Evolutionary conservation across 2,113 vertebrate genomes (phyloP).

Genomic region (Notothenia rossii): DNA sequence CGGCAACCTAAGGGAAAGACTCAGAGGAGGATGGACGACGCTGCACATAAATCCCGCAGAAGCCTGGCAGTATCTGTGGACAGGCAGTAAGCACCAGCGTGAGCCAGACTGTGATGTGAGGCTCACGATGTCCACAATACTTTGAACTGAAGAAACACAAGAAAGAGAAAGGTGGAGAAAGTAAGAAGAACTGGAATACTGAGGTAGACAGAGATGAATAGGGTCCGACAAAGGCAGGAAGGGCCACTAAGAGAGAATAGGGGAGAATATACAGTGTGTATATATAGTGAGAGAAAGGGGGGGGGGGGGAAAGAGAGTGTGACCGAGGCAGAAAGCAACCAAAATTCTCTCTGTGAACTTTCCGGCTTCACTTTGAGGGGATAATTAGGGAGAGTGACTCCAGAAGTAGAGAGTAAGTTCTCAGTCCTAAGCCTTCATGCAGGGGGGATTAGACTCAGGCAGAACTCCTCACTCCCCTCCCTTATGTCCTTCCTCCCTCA

Average conservation of each 20-base stretch:
- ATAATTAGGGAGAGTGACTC: slow-evolving; percentile 77
- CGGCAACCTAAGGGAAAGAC: slow-evolving; percentile 4
- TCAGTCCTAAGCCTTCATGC: slow-evolving; percentile 68
- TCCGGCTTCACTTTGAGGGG: slow-evolving; percentile 67
- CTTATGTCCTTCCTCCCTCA: background rate
- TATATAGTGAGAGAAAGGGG: background rate
- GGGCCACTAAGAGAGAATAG: slow-evolving; percentile 23
- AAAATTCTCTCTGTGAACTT: slow-evolving; percentile 63
- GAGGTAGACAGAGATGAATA: slow-evolving; percentile 61
- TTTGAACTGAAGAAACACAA: slow-evolving; percentile 52
- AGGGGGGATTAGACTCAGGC: slow-evolving; percentile 65
- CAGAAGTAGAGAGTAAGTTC: slow-evolving; percentile 62
- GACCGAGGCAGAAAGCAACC: slow-evolving; percentile 51
- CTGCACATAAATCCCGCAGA: slow-evolving; percentile 52
- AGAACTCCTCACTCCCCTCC: slow-evolving; percentile 33
- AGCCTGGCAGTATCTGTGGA: slow-evolving; percentile 51
- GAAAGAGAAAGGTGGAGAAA: slow-evolving; percentile 23
- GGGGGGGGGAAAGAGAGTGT: background rate
- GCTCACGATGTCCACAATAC: slow-evolving; percentile 48
- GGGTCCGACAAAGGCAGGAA: slow-evolving; percentile 51
- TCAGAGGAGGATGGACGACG: slow-evolving; percentile 21
- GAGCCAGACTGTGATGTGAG: slow-evolving; percentile 57
- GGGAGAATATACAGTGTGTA: slow-evolving; percentile 1
- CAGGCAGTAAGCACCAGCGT: slow-evolving; percentile 38
- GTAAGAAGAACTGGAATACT: slow-evolving; percentile 34